A percentile compares a stretch with the other conserved stretches of the same genome.
Evolutionary conservation across 2,888 invertebrate genomes (phyloP).

Genomic region (Patella pellucida): DNA sequence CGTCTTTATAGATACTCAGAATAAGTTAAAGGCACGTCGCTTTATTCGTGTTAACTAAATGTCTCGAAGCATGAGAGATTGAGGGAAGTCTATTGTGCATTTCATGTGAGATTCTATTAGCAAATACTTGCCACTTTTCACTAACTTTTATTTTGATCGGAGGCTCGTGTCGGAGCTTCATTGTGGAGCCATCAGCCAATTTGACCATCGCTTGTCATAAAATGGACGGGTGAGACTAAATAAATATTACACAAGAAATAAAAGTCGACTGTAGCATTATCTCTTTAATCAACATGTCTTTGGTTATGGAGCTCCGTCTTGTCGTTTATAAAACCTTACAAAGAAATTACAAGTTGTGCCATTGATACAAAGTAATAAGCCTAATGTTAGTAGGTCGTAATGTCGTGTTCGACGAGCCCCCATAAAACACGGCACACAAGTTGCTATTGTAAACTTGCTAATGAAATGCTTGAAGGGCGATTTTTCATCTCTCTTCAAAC

Average conservation of each 20-base stretch:
- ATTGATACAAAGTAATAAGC: background rate
- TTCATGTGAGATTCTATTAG: constrained; percentile 7
- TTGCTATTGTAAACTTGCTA: constrained; percentile 7
- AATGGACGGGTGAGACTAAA: constrained; percentile 2
- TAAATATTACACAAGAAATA: constrained; percentile 11
- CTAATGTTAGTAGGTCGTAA: constrained; percentile 8
- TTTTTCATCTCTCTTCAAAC: constrained; percentile 9
- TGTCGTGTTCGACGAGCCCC: background rate
- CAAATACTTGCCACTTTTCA: constrained; percentile 5
- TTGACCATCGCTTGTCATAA: constrained; percentile 9
- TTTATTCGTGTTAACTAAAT: constrained; percentile 5
- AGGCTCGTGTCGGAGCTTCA: constrained; percentile 1
- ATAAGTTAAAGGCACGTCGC: background rate
- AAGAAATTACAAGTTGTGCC: constrained; percentile 3
- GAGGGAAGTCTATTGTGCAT: constrained; percentile 1
- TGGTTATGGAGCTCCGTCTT: background rate
- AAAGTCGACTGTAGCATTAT: constrained; percentile 7
- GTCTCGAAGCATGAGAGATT: constrained; percentile 8
- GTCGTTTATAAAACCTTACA: constrained; percentile 8
- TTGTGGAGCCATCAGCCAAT: constrained; percentile 9
- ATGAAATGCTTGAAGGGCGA: constrained; percentile 2
- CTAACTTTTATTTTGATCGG: constrained; percentile 11
- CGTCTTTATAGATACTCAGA: background rate
- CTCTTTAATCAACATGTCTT: constrained; percentile 2
- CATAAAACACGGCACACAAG: constrained; percentile 9